A percentile compares a stretch with the other conserved stretches of the same genome.
These are phyloP conservation scores for Probosciger aterrimus DNA, from an alignment of 2,113 vertebrate species.

Conservation along the genomic window DNA sequence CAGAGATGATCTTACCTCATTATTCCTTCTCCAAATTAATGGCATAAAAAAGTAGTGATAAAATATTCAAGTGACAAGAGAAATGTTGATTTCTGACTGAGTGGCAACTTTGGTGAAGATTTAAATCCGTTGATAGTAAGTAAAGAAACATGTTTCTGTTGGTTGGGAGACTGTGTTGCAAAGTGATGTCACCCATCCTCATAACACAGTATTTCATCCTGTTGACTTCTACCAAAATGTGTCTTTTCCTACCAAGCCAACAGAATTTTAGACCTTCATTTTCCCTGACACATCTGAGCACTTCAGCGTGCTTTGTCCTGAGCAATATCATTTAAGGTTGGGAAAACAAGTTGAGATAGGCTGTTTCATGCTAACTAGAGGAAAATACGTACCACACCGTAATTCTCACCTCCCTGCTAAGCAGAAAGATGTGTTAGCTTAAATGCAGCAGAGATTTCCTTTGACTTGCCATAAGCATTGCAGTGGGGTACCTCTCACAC, in stretches of 20 bases:
- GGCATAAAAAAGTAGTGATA: background rate
- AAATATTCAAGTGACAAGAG: background rate
- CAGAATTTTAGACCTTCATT: background rate
- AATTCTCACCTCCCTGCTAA: background rate
- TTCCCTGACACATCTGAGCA: background rate
- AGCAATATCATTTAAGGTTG: background rate
- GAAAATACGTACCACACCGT: background rate
- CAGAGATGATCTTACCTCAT: slow-evolving; percentile 18
- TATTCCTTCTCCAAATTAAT: slow-evolving; percentile 20
- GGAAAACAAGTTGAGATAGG: background rate
- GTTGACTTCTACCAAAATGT: background rate
- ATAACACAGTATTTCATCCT: background rate
- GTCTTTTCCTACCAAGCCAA: background rate
- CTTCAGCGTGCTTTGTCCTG: slow-evolving; percentile 9
- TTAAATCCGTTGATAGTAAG: background rate
- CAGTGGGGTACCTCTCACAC: background rate
- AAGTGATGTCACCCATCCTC: background rate
- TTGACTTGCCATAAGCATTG: background rate
- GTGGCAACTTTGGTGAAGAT: background rate
- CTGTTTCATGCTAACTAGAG: background rate
- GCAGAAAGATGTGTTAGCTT: background rate
- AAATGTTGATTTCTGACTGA: background rate
- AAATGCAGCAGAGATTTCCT: background rate
- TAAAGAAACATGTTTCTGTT: background rate
- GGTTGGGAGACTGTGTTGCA: background rate